Base-by-base conservation (phyloP, 2,797 vertebrate species). In the Otus scops region DNA sequence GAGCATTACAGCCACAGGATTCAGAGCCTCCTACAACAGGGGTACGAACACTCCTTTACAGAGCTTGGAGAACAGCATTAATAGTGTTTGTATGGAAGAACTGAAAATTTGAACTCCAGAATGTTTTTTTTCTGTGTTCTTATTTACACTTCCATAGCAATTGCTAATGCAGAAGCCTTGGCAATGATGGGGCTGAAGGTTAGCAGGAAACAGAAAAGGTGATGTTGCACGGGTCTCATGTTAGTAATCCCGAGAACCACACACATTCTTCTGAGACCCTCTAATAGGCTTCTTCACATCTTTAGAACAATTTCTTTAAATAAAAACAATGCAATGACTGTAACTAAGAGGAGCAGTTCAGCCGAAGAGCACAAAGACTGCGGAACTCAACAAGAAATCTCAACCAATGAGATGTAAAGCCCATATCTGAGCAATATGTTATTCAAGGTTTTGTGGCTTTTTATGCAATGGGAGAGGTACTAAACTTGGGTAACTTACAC, bases 21-120 rank as follows among this genome's bases (percentile, higher is more conserved):
- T 97, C 93, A 96, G 70, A 93, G 96, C 97, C 43, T 96, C 88
- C 79, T 98, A 97, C 70, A 90, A 45, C 70, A 87, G 81, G 43
- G 97, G 97, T 98, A 97, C 4, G 92, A 88, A 70, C 16, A 27
- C 43, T 56, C 32, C 54, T 73, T 73, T 61, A 36, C 59, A 85
- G 54, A 90, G 26, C 59, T 67, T 70, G 64, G 43, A 75, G 56
- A 92, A 75, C 13, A 65, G 12, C 30, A 47, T 51, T 64, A 21
- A 68, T 47, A 68, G 32, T 48, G 21, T 70, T 88, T 83, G 32
- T 48, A 14, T 7, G 22, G 36, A 59, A 92, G 30, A 88, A 73
- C 17, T 54, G 43, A 69, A 75, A 20, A 26, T 19, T 39, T 65
- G 51, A 51, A 56, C 22, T 51, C 32, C 48, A 74, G 36, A 79